These are phyloP conservation scores for Podargus strigoides DNA, from an alignment of 2,797 vertebrate genomes.

Conservation along the genomic window DNA sequence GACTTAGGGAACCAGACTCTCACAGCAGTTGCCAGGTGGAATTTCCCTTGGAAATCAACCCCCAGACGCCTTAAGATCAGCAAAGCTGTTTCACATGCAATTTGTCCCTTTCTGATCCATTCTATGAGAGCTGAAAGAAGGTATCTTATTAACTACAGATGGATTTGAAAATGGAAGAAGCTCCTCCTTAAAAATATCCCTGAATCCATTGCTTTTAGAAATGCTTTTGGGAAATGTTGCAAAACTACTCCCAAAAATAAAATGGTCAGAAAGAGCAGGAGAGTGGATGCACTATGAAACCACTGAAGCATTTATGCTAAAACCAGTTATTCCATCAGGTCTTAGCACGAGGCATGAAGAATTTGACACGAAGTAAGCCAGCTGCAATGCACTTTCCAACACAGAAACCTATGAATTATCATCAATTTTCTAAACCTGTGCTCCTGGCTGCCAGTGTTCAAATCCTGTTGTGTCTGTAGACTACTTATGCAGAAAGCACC, in stretches of 20 bases:
- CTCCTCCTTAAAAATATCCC: not conserved
- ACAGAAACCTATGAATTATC: not conserved
- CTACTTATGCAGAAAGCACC: not conserved
- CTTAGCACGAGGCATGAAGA: fast-evolving
- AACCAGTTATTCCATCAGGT: not conserved
- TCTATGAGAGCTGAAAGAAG: not conserved
- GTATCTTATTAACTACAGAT: not conserved
- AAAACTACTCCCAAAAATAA: not conserved
- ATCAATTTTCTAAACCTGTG: not conserved
- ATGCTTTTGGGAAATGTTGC: not conserved
- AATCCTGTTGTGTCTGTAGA: not conserved
- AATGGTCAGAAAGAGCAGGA: not conserved
- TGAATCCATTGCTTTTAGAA: not conserved
- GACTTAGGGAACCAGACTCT: not conserved
- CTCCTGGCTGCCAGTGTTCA: not conserved
- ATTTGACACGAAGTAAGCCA: not conserved
- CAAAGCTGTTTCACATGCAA: not conserved
- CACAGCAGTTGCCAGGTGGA: not conserved
- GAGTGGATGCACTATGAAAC: not conserved
- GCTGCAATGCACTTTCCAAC: not conserved
- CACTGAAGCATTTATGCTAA: not conserved
- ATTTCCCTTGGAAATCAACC: not conserved
- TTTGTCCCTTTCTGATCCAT: not conserved
- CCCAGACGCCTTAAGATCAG: not conserved
- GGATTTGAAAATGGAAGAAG: not conserved